These are phyloP conservation scores for Nanorana parkeri DNA, from an alignment of 2,113 vertebrate species.

Conservation along the genomic window DNA sequence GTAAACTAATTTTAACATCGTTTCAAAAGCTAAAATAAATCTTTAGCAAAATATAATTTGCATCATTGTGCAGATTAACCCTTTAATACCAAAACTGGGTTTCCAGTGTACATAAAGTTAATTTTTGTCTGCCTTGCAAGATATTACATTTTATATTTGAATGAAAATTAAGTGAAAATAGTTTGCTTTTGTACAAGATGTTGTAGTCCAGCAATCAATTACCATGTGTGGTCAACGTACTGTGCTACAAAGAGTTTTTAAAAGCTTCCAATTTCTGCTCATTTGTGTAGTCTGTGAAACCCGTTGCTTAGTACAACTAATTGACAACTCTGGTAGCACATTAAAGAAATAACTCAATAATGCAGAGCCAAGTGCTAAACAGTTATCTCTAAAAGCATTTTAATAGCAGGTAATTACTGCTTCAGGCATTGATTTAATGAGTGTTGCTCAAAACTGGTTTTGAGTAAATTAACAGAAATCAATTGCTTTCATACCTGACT, in stretches of 20 bases:
- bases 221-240: conserved; percentile 36
- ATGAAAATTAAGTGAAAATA: conserved; percentile 40
- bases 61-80: conserved; percentile 38
- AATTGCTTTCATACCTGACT: conserved; percentile 58
- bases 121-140: conserved; percentile 16
- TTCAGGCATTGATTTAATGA: conserved; percentile 58
- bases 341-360: conserved; percentile 59
- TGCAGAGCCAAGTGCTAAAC: conserved; percentile 58
- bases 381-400: conserved; percentile 57
- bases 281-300: conserved; percentile 49
- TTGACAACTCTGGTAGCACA: conserved; percentile 57
- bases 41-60: conserved; percentile 33
- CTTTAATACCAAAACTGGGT: conserved; percentile 9
- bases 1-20: not conserved
- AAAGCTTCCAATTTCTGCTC: conserved; percentile 46
- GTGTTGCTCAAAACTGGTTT: conserved; percentile 59
- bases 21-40: conserved; percentile 18
- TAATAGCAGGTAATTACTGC: conserved; percentile 59
- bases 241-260: conserved; percentile 47
- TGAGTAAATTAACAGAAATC: conserved; percentile 56
- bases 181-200: conserved; percentile 2
- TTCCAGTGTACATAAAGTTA: not conserved
- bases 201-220: conserved; percentile 32
- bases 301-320: conserved; percentile 47
- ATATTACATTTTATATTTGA: conserved; percentile 28